These are phyloP conservation scores for Hyppa rectilinea DNA, from an alignment of 2,888 invertebrate species.

Conservation along the genomic window DNA sequence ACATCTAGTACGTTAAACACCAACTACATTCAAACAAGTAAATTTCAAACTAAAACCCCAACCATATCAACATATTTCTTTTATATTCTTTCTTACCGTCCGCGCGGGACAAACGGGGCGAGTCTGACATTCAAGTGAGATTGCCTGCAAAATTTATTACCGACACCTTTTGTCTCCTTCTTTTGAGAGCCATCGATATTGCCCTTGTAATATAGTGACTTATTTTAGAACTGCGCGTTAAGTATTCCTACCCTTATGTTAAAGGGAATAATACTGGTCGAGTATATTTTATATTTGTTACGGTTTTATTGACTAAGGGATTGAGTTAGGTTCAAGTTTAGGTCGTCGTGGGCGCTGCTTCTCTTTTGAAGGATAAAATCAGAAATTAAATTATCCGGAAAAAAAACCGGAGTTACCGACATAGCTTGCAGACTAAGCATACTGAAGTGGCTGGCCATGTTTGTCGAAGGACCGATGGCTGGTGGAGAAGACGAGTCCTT, in stretches of 20 bases:
- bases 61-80: slow-evolving; percentile 21
- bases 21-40: neutral
- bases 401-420: too few relatives aligned
- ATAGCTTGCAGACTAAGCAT: too few relatives aligned
- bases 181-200: slow-evolving; percentile 64
- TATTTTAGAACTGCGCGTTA: slow-evolving; percentile 48
- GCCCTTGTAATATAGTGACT: slow-evolving; percentile 59
- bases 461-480: too few relatives aligned
- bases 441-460: too few relatives aligned
- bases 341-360: too few relatives aligned
- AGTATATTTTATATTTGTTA: slow-evolving; percentile 26
- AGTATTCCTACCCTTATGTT: slow-evolving; percentile 36
- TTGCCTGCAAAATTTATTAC: slow-evolving; percentile 65
- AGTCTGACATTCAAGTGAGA: slow-evolving; percentile 54
- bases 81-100: slow-evolving; percentile 34
- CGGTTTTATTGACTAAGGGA: slow-evolving; percentile 17
- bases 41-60: slow-evolving; percentile 22
- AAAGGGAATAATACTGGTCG: slow-evolving; percentile 33
- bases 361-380: too few relatives aligned
- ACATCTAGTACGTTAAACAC: neutral
- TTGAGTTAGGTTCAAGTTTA: slow-evolving; percentile 8
- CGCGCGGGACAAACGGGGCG: slow-evolving; percentile 10
- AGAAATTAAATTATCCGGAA: too few relatives aligned
- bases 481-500: too few relatives aligned
- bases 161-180: slow-evolving; percentile 57